Evolutionary conservation across 2,888 invertebrate species (phyloP).

Genomic region (Biston stratarius): DNA sequence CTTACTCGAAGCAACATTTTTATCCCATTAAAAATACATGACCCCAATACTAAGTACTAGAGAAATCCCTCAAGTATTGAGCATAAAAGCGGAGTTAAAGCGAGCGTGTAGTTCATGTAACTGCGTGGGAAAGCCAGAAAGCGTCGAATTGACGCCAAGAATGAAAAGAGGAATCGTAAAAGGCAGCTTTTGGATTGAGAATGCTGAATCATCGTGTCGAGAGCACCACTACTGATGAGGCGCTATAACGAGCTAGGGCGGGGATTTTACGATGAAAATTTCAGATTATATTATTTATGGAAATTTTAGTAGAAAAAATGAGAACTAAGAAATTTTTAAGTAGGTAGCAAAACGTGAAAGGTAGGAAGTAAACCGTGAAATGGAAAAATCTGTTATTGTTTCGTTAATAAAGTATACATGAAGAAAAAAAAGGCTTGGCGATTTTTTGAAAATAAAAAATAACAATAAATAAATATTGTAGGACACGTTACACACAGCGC

Average conservation of each 20-base stretch:
- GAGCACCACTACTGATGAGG: conserved; percentile 75
- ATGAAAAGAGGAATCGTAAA: conserved; percentile 80
- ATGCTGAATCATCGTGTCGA: conserved; percentile 82
- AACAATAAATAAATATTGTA: too few relatives aligned
- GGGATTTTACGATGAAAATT: conserved; percentile 38
- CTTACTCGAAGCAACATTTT: background rate
- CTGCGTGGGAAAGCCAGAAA: conserved; percentile 68
- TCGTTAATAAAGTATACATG: too few relatives aligned
- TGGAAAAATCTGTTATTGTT: too few relatives aligned
- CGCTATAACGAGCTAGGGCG: conserved; percentile 76
- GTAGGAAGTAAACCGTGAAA: too few relatives aligned
- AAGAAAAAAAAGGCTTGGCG: too few relatives aligned
- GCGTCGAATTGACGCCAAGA: conserved; percentile 71
- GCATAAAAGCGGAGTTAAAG: conserved; percentile 36
- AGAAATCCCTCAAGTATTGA: conserved; percentile 29
- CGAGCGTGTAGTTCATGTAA: conserved; percentile 56
- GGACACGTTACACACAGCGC: too few relatives aligned
- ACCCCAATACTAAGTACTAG: conserved; percentile 8
- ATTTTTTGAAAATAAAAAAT: too few relatives aligned
- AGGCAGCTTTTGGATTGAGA: conserved; percentile 80
- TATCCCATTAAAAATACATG: conserved; percentile 23
- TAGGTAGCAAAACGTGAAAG: background rate
- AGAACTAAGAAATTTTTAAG: background rate
- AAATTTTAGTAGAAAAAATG: background rate
- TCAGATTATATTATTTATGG: background rate